Percentiles rank a stretch among this genome's conserved stretches.
Conservation (phyloP, 2,113 vertebrate genomes). For the Marmota monax region DNA sequence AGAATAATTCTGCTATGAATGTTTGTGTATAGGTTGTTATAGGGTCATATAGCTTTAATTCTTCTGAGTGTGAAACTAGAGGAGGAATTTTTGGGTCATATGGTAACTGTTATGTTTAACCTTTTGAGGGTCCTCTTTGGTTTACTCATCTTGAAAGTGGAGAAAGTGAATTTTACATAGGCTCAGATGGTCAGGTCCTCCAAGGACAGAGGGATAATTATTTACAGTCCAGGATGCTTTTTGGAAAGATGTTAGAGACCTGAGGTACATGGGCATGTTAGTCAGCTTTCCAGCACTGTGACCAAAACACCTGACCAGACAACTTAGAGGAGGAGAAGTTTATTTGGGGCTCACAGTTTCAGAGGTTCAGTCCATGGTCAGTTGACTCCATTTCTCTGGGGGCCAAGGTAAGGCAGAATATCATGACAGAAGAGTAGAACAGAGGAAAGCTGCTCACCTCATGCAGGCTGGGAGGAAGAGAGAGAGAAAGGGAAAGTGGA, state of each 20-base stretch:
- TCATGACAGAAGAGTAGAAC: no score
- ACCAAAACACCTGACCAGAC: no score
- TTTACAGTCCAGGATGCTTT: slow-evolving; percentile 29
- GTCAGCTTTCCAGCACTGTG: neutral
- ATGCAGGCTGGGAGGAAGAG: no score
- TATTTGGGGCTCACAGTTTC: no score
- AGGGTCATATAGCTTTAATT: neutral
- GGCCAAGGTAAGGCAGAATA: no score
- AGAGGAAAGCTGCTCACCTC: no score
- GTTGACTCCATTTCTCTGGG: no score
- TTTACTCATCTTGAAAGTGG: slow-evolving; percentile 39
- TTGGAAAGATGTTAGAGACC: neutral
- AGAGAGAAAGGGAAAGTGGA: no score
- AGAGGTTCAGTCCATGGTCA: no score
- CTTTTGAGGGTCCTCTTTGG: neutral
- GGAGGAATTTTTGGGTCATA: neutral
- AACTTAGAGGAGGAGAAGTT: no score
- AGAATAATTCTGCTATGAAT: neutral
- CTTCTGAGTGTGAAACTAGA: neutral
- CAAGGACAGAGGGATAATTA: neutral
- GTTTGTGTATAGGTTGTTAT: neutral
- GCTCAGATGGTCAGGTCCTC: neutral
- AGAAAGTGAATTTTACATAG: neutral
- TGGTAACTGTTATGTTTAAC: neutral
- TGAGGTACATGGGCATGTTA: neutral